Evolutionary conservation across 1,140 invertebrate genomes (phyloP).

Genomic region (Mercenaria mercenaria): DNA sequence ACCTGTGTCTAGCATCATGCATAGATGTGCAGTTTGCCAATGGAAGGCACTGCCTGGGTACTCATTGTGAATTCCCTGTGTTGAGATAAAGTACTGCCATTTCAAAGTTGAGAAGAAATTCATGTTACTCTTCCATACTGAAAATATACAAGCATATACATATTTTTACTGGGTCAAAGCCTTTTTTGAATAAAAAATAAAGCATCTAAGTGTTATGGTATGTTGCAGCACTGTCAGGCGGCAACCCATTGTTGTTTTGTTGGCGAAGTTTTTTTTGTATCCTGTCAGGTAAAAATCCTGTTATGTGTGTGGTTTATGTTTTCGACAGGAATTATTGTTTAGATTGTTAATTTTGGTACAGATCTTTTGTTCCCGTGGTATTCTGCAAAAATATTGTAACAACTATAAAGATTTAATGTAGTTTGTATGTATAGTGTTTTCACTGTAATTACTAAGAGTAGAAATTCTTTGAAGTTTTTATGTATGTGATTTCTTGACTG

Average conservation of each 20-base stretch:
- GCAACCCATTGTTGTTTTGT: background rate
- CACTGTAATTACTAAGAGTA: too few species aligned
- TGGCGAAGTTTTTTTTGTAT: background rate
- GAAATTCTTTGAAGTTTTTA: too few species aligned
- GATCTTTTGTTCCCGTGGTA: background rate
- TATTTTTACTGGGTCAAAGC: background rate
- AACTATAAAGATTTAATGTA: too few species aligned
- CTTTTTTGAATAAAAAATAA: background rate
- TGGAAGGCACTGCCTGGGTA: constrained; percentile 65
- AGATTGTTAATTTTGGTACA: background rate
- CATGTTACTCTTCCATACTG: constrained; percentile 87
- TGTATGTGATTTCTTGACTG: too few species aligned
- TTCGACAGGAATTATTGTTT: background rate
- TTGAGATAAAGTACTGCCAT: constrained; percentile 87
- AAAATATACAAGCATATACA: too few species aligned
- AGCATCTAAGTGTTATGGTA: background rate
- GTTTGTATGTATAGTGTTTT: too few species aligned
- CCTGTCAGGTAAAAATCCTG: background rate
- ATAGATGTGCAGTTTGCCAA: constrained; percentile 79
- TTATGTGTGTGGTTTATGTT: background rate
- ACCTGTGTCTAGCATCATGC: constrained; percentile 85
- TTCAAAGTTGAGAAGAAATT: constrained; percentile 86
- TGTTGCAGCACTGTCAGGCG: background rate
- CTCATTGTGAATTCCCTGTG: constrained; percentile 29
- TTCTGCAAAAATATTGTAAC: too few species aligned